Conservation (phyloP, 2,113 vertebrate genomes). For the Rynchops niger region DNA sequence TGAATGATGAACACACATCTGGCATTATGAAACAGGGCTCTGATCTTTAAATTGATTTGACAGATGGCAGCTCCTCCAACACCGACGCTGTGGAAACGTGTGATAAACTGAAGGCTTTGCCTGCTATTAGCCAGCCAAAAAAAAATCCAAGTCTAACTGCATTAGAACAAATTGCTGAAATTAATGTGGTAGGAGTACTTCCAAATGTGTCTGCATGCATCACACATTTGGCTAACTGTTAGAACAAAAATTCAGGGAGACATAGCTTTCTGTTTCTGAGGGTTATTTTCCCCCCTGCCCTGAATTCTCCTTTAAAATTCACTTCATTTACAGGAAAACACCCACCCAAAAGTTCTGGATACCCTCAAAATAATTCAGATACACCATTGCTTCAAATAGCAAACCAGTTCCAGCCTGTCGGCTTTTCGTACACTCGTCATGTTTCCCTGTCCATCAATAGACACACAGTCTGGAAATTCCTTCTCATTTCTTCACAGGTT, state of each 20-base stretch:
- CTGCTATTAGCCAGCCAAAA: neutral
- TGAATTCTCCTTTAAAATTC: neutral
- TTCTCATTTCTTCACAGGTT: neutral
- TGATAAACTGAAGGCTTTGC: conserved; percentile 19
- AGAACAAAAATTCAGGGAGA: neutral
- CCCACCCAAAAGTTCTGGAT: neutral
- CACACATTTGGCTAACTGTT: neutral
- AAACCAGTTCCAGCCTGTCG: neutral
- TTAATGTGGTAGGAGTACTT: neutral
- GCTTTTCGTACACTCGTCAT: neutral
- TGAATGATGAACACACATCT: neutral
- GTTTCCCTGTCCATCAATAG: neutral
- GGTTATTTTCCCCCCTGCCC: neutral
- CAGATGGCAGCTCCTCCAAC: conserved; percentile 16
- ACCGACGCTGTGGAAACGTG: neutral
- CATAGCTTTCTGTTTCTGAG: neutral
- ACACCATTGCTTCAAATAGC: neutral
- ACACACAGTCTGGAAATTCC: neutral
- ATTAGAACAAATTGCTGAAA: conserved; percentile 26
- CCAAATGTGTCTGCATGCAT: neutral
- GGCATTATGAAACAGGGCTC: neutral
- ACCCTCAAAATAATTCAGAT: neutral
- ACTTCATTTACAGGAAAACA: neutral
- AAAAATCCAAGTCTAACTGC: neutral
- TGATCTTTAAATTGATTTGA: neutral